Evolutionary conservation across 2,888 invertebrate genomes (phyloP), one percentile per base, ranked within the genome.

Genomic region (Lordiphosa fenestrarum): DNA sequence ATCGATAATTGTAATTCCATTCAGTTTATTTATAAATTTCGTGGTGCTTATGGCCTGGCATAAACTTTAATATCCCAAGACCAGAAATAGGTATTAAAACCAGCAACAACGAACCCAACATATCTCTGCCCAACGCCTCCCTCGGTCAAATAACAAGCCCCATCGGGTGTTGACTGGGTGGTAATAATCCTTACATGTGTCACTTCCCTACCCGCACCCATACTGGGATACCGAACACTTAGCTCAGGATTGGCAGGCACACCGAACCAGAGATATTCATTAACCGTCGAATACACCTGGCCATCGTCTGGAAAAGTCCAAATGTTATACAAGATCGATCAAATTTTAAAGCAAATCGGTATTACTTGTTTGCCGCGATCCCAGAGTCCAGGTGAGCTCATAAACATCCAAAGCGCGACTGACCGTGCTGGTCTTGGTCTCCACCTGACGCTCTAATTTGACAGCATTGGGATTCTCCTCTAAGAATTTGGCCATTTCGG

Each of bases 1-100:
- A 30, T 30, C 9, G 9, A 30, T 30, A 30, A 30, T 30, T 30
- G 9, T 30, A 30, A 30, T 30, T 30, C 10, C 30, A 30, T 30
- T 30, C 30, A 30, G 30, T 30, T 30, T 30, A 30, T 30, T 30
- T 30, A 30, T 30, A 30, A 9, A 30, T 30, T 3, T 30, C 4
- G 10, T 30, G 3, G 30, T 9, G 30, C 30, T 30, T 30, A 30
- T 30, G 9, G 1, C 30, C 10, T 9, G 30, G 3, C 30, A 36
- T 64, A 66, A 21, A 66, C 12, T 30, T 46, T 41, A 53, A 66
- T 40, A 9, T 55, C 35, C 59, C 59, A 66, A 3, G 38, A 49
- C 37, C 44, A 66, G 41, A 52, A 59, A 12, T 38, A 10, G 7
- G 66, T 66, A 4, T 30, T 6, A 36, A 50, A 56, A 12, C 49